Conservation (phyloP, 2,888 invertebrate genomes). For the Exephanes ischioxanthus region DNA sequence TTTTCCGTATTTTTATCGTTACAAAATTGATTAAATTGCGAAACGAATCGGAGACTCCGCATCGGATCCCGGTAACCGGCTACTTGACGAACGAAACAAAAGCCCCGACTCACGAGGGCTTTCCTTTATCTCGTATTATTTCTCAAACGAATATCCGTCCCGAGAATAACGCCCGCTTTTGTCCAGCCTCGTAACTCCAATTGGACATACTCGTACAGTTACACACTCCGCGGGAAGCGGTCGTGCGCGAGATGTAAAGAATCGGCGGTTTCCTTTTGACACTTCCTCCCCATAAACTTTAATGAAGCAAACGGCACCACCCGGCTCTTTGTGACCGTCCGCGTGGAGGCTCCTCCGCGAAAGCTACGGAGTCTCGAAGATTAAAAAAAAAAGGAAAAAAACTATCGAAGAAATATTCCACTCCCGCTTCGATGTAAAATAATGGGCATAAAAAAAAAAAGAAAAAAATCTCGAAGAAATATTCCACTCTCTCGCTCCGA, state of each 20-base stretch:
- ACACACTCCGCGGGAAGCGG: neutral
- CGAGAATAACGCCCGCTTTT: slow-evolving; percentile 54
- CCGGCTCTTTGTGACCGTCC: neutral
- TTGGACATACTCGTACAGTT: slow-evolving; percentile 43
- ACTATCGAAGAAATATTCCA: slow-evolving; percentile 37
- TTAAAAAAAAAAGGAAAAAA: slow-evolving; percentile 22
- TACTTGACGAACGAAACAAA: slow-evolving; percentile 6
- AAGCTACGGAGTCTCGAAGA: slow-evolving; percentile 41
- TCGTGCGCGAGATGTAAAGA: slow-evolving; percentile 29
- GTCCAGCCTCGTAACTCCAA: slow-evolving; percentile 54
- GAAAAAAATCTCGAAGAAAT: slow-evolving; percentile 26
- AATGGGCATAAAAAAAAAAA: slow-evolving; percentile 11
- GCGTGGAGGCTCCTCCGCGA: slow-evolving; percentile 6
- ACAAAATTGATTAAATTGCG: slow-evolving; percentile 34
- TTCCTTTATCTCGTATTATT: slow-evolving; percentile 8
- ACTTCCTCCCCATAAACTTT: slow-evolving; percentile 61
- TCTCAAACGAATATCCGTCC: slow-evolving; percentile 37
- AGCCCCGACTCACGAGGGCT: slow-evolving; percentile 21
- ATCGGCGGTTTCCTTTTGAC: slow-evolving; percentile 46
- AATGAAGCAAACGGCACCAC: slow-evolving; percentile 50
- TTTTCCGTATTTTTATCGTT: slow-evolving; percentile 3
- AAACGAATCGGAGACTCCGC: neutral
- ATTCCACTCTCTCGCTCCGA: slow-evolving; percentile 17
- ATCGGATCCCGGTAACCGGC: neutral
- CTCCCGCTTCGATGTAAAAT: slow-evolving; percentile 27